Base-by-base conservation (phyloP, 2,888 invertebrate species). In the Drosophila rubida region DNA sequence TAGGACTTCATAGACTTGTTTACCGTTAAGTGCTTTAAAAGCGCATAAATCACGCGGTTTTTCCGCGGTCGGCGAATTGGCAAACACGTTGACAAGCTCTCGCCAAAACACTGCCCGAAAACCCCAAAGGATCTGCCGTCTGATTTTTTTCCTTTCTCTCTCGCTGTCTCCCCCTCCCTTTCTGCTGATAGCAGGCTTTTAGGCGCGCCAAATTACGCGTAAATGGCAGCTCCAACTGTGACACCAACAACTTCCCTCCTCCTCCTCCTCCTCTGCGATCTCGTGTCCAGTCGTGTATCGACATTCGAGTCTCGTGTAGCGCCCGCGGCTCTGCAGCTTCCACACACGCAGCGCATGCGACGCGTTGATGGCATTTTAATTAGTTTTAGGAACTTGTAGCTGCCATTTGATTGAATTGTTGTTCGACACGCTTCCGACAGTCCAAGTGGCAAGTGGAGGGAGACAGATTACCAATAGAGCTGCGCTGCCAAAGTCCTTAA, bases 31-130 rank as follows among this genome's bases (percentile, higher is more conserved):
- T 87, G 87, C 89, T 87, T 87, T 87, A 87, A 89, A 89, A 87
- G 87, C 87, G 88, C 85, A 87, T 87, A 87, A 87, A 87, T 89
- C 89, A 89, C 85, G 88, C 78, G 75, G 76, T 87, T 84, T 79
- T 76, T 79, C 32, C 11, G 32, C 32, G 62, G 53, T 57, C 54
- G 42, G 58, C 50, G 57, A 60, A 68, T 78, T 57, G 54, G 61
- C 61, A 48, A 48, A 75, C 72, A 59, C 72, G 84, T 86, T 88
- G 84, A 88, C 87, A 87, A 88, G 74, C 41, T 72, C 76, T 78
- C 73, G 71, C 78, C 72, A 77, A 68, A 75, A 63, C 58, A 66
- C 55, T 53, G 46, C 22, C 22, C n/a, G 46, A 16, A n/a, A 19
- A 19, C 19, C 6, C 42, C 42, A 30, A 53, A 30, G 53, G 22